Percentiles rank a stretch among this genome's conserved stretches.
phyloP scores from a whole-genome alignment of 2,113 vertebrate genomes.

The Lipophrys pholis region DNA sequence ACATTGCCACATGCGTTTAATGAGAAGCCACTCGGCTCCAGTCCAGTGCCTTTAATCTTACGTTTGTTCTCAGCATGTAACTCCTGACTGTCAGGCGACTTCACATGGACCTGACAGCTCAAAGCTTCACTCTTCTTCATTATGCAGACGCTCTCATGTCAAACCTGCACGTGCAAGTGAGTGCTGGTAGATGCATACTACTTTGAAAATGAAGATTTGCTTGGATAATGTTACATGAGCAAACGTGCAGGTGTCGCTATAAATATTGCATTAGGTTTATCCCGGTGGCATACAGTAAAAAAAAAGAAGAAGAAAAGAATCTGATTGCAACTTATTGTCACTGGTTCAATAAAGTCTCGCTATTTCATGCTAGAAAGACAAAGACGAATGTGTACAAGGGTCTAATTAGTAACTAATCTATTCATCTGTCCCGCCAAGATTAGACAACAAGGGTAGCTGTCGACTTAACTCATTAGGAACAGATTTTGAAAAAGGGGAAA shows the following conservation, averaged over 20 bases:
- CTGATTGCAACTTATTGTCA: constrained; percentile 29
- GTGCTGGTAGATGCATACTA: neutral
- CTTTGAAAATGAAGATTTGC: constrained; percentile 23
- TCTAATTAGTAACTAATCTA: constrained; percentile 45
- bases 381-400: neutral
- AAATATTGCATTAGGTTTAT: constrained; percentile 22
- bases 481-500: neutral
- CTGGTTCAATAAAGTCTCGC: constrained; percentile 30
- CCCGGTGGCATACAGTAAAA: constrained; percentile 4
- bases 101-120: constrained; percentile 49
- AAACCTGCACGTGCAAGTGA: neutral
- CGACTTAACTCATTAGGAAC: neutral
- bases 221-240: constrained; percentile 4
- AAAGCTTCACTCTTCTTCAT: constrained; percentile 43
- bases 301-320: constrained; percentile 28
- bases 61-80: constrained; percentile 48
- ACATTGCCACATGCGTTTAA: constrained; percentile 39
- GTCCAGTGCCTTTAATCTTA: constrained; percentile 48
- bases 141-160: constrained; percentile 22
- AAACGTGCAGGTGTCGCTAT: constrained; percentile 22
- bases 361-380: constrained; percentile 21
- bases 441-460: constrained; percentile 27
- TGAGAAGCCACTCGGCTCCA: constrained; percentile 59
- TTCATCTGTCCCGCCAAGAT: constrained; percentile 46
- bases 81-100: constrained; percentile 46